Evolutionary conservation across 2,113 vertebrate genomes (phyloP).

Genomic region (Phylloscopus trochiloides): DNA sequence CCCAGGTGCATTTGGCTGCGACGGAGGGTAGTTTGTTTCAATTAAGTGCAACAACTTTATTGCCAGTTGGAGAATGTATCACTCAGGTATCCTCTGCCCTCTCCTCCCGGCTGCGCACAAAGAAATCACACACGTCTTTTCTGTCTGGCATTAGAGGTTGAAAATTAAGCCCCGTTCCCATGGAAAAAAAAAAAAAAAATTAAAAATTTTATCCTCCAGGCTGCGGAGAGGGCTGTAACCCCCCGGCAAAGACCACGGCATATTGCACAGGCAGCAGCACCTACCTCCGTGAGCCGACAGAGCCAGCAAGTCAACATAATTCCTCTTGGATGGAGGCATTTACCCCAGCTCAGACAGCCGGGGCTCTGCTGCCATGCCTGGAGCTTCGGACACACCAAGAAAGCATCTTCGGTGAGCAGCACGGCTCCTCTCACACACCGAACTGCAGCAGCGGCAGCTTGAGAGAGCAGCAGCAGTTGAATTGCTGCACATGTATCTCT

Average conservation of each 20-base stretch:
- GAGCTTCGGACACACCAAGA: not conserved
- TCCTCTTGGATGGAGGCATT: conserved; percentile 8
- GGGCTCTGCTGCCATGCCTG: not conserved
- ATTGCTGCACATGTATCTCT: conserved; percentile 63
- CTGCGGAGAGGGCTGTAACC: not conserved
- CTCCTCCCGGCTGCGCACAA: not conserved
- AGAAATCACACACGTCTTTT: not conserved
- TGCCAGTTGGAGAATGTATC: not conserved
- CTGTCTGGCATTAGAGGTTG: not conserved
- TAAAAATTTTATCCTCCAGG: not conserved
- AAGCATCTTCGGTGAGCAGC: conserved; percentile 30
- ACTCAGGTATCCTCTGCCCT: not conserved
- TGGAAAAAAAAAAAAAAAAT: not conserved
- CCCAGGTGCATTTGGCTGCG: not conserved
- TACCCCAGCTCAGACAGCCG: not conserved
- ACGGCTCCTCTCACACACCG: not conserved
- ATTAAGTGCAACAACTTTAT: conserved; percentile 40
- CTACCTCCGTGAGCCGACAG: conserved; percentile 11
- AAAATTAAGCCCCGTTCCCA: not conserved
- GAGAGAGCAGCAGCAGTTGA: conserved; percentile 33
- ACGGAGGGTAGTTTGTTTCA: not conserved
- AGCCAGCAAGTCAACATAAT: conserved; percentile 1
- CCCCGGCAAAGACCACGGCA: rapidly evolving
- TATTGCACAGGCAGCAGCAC: not conserved
- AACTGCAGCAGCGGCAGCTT: conserved; percentile 36